A percentile compares a stretch with the other conserved stretches of the same genome.
phyloP scores from a whole-genome alignment of 2,797 vertebrate species.

The Ficedula albicollis region DNA sequence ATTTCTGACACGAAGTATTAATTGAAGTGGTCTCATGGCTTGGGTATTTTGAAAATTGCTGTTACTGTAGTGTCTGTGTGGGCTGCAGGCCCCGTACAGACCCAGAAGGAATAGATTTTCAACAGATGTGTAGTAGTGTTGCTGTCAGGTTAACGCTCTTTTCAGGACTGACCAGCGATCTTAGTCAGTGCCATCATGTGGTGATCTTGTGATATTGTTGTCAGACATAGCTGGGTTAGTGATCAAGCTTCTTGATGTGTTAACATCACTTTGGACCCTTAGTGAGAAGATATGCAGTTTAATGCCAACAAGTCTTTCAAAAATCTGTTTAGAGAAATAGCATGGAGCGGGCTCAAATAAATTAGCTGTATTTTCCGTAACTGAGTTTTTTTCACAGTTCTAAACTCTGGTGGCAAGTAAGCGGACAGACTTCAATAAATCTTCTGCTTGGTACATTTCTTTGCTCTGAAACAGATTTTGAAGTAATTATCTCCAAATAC shows the following conservation, averaged over 20 bases:
- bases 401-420: neutral
- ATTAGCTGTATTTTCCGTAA: neutral
- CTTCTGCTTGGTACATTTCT: neutral
- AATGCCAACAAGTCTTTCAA: neutral
- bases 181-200: conserved; percentile 26
- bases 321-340: neutral
- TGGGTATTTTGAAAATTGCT: neutral
- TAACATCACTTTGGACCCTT: neutral
- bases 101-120: neutral
- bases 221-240: neutral
- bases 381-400: neutral
- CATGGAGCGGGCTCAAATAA: neutral
- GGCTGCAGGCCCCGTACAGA: neutral
- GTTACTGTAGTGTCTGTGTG: neutral
- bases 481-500: neutral
- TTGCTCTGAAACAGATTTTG: neutral
- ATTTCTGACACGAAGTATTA: neutral
- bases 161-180: neutral
- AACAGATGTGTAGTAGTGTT: neutral
- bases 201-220: neutral
- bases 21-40: neutral
- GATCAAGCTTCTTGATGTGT: neutral
- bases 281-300: neutral
- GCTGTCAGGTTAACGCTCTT: neutral
- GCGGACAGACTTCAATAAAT: neutral